Percentiles rank a stretch among this genome's conserved stretches.
phyloP scores from a whole-genome alignment of 2,888 invertebrate genomes.

The Zele albiditarsus region DNA sequence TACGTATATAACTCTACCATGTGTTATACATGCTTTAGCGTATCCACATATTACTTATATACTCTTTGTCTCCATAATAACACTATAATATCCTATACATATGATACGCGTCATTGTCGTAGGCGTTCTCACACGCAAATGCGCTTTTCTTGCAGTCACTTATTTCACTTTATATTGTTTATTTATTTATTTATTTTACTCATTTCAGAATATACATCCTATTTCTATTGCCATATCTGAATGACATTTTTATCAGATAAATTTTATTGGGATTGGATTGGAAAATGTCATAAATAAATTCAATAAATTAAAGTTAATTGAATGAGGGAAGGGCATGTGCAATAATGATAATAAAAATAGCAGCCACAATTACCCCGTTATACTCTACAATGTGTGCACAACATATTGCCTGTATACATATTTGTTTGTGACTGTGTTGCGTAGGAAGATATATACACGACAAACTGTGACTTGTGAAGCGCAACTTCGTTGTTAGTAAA shows the following conservation, averaged over 20 bases:
- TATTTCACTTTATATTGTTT: neutral
- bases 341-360: slow-evolving; percentile 1
- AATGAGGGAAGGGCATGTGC: neutral
- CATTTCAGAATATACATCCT: neutral
- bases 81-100: slow-evolving; percentile 40
- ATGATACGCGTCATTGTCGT: slow-evolving; percentile 48
- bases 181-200: neutral
- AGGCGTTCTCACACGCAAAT: slow-evolving; percentile 63
- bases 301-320: neutral
- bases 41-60: neutral
- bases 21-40: neutral
- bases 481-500: neutral
- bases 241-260: neutral
- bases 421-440: neutral
- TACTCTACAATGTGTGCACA: neutral
- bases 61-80: slow-evolving; percentile 33
- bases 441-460: slow-evolving; percentile 12
- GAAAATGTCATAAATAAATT: neutral
- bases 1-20: too few relatives aligned
- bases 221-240: neutral
- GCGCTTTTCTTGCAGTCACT: slow-evolving; percentile 39
- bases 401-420: neutral
- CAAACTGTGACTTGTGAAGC: neutral
- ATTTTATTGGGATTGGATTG: neutral
- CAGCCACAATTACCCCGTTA: neutral